These are phyloP conservation scores for honey bee (Apis mellifera) DNA, from an alignment of 1,140 invertebrate species.

Conservation along the genomic window Amel_HAv3.1 CM009936.2:15109001-15109500, in stretches of 20 bases:
- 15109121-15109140: background rate
- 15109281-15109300: background rate
- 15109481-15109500: background rate
- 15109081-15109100: slow-evolving; percentile 19
- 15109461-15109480: background rate
- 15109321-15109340: background rate
- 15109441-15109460: background rate
- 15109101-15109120: background rate
- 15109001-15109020: slow-evolving; percentile 4
- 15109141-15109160: background rate
- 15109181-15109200: background rate
- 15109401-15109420: background rate
- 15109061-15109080: background rate
- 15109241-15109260: background rate
- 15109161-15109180: background rate
- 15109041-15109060: background rate
- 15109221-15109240: background rate
- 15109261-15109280: background rate
- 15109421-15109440: no score
- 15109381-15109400: background rate
- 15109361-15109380: no score
- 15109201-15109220: background rate
- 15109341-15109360: background rate
- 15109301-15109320: background rate
- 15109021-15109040: background rate